Evolutionary conservation across 2,888 invertebrate species (phyloP).

Genomic region (Hyposoter dolosus): DNA sequence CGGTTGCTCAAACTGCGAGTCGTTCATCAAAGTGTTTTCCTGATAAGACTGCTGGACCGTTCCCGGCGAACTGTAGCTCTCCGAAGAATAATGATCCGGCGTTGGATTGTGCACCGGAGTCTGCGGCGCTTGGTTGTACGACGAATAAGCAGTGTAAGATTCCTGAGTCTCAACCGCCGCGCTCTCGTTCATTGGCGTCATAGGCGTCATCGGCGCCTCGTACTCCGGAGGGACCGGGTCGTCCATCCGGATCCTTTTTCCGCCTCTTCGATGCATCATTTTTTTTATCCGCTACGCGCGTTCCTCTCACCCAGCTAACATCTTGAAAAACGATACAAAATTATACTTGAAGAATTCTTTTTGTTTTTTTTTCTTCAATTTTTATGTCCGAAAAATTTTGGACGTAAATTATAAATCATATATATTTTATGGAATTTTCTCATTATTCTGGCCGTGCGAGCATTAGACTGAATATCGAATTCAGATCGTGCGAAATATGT

Average conservation of each 20-base stretch:
- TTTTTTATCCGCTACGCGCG: constrained; percentile 5
- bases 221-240: constrained; percentile 94
- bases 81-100: constrained; percentile 82
- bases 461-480: no score
- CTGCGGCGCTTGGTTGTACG: constrained; percentile 83
- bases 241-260: constrained; percentile 96
- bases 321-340: neutral
- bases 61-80: constrained; percentile 81
- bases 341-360: neutral
- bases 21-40: constrained; percentile 78
- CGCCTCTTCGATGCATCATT: constrained; percentile 93
- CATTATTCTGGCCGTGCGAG: no score
- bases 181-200: constrained; percentile 87
- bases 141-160: constrained; percentile 83
- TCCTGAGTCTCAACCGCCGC: constrained; percentile 85
- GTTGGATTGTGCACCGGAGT: constrained; percentile 82
- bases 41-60: constrained; percentile 81
- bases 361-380: neutral
- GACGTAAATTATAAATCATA: no score
- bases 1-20: constrained; percentile 83
- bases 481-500: no score
- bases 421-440: no score
- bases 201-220: constrained; percentile 89
- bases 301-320: constrained; percentile 21
- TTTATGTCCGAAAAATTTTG: neutral